Percentiles rank a stretch among this genome's conserved stretches.
Evolutionary conservation across 2,113 vertebrate genomes (phyloP).

Genomic region (Oreochromis aureus): DNA sequence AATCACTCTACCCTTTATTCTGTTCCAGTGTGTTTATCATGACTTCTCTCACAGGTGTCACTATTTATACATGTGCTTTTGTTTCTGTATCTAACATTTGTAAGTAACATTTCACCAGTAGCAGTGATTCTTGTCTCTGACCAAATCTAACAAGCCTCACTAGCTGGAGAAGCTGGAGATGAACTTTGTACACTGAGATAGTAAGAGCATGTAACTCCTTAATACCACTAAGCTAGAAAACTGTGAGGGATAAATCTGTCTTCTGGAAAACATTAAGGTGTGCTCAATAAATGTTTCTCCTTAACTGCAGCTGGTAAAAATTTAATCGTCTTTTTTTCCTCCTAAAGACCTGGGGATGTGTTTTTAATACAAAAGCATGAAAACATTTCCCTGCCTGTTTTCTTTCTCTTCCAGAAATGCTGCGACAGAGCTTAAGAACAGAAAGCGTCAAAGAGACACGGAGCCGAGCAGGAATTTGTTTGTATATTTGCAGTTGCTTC

Average conservation of each 20-base stretch:
- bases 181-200: background rate
- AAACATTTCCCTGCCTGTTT: background rate
- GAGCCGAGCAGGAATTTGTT: background rate
- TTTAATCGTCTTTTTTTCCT: background rate
- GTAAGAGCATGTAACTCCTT: background rate
- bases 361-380: background rate
- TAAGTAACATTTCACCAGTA: background rate
- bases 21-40: background rate
- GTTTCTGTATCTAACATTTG: background rate
- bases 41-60: background rate
- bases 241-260: background rate
- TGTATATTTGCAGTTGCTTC: background rate
- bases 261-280: background rate
- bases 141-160: background rate
- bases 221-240: background rate
- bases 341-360: background rate
- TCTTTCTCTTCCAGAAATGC: background rate
- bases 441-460: background rate
- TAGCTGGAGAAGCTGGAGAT: fast-evolving
- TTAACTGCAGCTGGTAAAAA: background rate
- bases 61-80: background rate
- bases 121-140: background rate
- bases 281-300: background rate
- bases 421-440: background rate
- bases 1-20: background rate